Percentiles rank a stretch among this genome's conserved stretches.
These are phyloP conservation scores for Pseudachorutes palmiensis DNA, from an alignment of 1,140 invertebrate species.

Conservation along the genomic window DNA sequence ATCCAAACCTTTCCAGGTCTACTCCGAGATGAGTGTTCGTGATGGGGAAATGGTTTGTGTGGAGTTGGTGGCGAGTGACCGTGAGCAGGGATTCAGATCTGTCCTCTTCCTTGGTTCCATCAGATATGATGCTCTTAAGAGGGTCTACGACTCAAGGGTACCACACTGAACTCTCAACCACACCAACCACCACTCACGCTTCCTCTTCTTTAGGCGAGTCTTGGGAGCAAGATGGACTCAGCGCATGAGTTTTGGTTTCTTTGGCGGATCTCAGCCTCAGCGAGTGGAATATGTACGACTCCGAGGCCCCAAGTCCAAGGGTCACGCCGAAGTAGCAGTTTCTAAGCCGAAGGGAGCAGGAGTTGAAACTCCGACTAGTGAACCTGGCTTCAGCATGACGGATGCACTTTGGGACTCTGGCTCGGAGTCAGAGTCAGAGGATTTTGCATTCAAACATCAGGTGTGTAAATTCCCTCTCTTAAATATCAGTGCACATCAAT, in stretches of 20 bases:
- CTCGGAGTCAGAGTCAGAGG: slow-evolving; percentile 76
- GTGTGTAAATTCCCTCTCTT: slow-evolving; percentile 21
- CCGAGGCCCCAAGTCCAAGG: slow-evolving; percentile 90
- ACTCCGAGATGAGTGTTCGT: slow-evolving; percentile 88
- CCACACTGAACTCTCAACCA: slow-evolving; percentile 40
- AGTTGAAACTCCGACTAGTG: slow-evolving; percentile 88
- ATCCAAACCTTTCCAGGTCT: no score
- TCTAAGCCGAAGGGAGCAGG: slow-evolving; percentile 81
- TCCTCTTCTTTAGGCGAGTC: slow-evolving; percentile 61
- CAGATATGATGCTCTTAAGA: slow-evolving; percentile 90
- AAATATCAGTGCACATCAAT: neutral
- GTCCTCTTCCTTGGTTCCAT: slow-evolving; percentile 96
- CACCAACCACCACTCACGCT: neutral
- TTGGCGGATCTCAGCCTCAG: slow-evolving; percentile 62
- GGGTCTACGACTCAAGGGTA: slow-evolving; percentile 92
- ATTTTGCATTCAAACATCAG: slow-evolving; percentile 61
- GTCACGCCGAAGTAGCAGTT: slow-evolving; percentile 96
- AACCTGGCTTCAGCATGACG: slow-evolving; percentile 72
- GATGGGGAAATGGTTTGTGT: slow-evolving; percentile 99
- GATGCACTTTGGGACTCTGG: slow-evolving; percentile 73
- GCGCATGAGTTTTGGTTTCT: slow-evolving; percentile 88
- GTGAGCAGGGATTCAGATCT: slow-evolving; percentile 68
- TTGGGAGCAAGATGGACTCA: slow-evolving; percentile 91
- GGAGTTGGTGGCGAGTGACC: slow-evolving; percentile 85
- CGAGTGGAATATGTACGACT: slow-evolving; percentile 95